Conservation (phyloP, 2,113 vertebrate species). For the Ammospiza nelsoni region DNA sequence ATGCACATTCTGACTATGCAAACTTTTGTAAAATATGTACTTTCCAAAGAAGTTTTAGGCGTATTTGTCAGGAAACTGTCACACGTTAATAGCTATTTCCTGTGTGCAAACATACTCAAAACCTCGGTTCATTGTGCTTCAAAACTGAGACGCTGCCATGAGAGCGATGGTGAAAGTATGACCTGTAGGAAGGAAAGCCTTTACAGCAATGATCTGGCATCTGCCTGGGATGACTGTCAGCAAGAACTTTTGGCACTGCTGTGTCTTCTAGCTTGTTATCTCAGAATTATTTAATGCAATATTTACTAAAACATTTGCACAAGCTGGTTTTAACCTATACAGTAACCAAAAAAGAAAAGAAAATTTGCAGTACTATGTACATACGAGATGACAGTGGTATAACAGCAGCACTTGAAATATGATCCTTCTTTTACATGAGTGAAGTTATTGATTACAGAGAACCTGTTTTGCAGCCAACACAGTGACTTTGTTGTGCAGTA, state of each 20-base stretch:
- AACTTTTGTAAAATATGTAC: neutral
- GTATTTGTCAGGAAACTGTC: neutral
- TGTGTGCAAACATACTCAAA: neutral
- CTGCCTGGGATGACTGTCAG: neutral
- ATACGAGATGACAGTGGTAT: neutral
- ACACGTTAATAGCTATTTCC: neutral
- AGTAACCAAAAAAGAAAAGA: neutral
- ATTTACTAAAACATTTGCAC: neutral
- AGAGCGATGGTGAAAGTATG: neutral
- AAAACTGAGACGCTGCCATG: neutral
- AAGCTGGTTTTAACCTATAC: neutral
- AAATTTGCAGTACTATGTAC: neutral
- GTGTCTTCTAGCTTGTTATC: neutral
- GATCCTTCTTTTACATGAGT: conserved; percentile 13
- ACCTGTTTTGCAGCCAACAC: neutral
- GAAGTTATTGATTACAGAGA: conserved; percentile 18
- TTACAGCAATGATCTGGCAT: neutral
- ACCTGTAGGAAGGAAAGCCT: neutral
- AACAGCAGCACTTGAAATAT: conserved; percentile 10
- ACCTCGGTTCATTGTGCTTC: neutral
- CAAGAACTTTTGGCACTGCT: neutral
- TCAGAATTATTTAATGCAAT: neutral
- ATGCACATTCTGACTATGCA: neutral
- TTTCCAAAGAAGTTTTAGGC: neutral
- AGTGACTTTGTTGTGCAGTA: conserved; percentile 33